Evolutionary conservation across 2,113 vertebrate genomes (phyloP), one percentile per base, ranked within the genome.

Genomic region (Elanus axillaris): DNA sequence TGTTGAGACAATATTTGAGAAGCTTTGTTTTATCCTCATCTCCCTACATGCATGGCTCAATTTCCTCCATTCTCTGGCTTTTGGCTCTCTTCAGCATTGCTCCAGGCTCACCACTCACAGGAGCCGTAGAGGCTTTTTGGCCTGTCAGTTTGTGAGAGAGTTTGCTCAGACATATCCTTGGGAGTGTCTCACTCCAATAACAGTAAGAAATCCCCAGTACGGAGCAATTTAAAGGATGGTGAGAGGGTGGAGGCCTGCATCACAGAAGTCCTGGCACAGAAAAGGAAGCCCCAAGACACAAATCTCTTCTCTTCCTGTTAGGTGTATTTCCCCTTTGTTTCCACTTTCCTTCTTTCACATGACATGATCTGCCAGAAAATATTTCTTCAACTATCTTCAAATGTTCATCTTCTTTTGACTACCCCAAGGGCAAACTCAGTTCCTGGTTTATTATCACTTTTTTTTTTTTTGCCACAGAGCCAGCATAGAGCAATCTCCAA

Each of bases 381-480:
- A 87, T 94, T 95, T 94, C 90, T 95, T 96, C 91, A 92, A 25
- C 88, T 89, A 78, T 56, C 88, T 91, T 96, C 92, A 92, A 88
- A 84, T 81, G 66, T 84, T 95, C 91, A 58, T 94, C 88, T 90
- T 90, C 53, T 90, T 95, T 91, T 96, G 68, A 91, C 62, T 89
- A 56, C 84, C 79, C 92, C 88, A 94, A 89, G 60, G 93, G 91
- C 88, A 94, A 93, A 86, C 64, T 87, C 69, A 81, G 69, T 94
- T 62, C 73, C 53, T 85, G 45, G 77, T 94, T 93, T 92, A 87
- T 96, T 87, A 87, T 74, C 16, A 7, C 36, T 11, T 45, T 45
- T 56, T 59, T 72, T 43, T 21, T 38, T 32, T 34, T 13, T 42
- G 6, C 42, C 50, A 40, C 52, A 53, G 64, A 93, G 48, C 17